A percentile compares a stretch with the other conserved stretches of the same genome.
Evolutionary conservation across 2,113 vertebrate species (phyloP).

Genomic region (Orthochromis malagaraziensis): DNA sequence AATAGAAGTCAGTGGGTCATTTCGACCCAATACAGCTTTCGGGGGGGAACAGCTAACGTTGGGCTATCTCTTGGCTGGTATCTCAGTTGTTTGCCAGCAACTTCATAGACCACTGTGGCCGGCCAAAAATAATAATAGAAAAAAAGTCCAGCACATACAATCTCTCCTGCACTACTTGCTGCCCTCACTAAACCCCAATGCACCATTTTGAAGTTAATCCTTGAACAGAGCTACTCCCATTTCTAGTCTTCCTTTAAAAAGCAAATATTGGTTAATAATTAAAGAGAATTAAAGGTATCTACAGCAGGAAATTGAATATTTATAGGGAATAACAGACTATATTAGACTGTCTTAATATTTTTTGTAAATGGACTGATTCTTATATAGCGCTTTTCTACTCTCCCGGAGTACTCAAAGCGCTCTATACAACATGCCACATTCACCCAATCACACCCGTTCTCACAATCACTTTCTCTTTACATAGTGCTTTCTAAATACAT

Average conservation of each 20-base stretch:
- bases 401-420: fast-evolving
- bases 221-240: neutral
- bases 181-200: neutral
- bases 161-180: neutral
- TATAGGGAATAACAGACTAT: neutral
- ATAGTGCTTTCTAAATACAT: neutral
- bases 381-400: neutral
- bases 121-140: neutral
- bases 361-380: neutral
- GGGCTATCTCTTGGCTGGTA: neutral
- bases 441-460: neutral
- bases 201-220: neutral
- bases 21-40: neutral
- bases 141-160: neutral
- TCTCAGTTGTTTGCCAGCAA: neutral
- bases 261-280: neutral
- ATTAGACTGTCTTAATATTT: neutral
- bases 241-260: neutral
- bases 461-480: neutral
- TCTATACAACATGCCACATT: neutral
- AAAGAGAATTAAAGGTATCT: neutral
- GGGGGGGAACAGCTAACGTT: neutral
- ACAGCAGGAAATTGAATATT: neutral
- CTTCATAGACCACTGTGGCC: neutral
- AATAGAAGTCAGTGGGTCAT: neutral